These are phyloP conservation scores for Jaculus jaculus DNA, from an alignment of 2,113 vertebrate species.

Conservation along the genomic window DNA sequence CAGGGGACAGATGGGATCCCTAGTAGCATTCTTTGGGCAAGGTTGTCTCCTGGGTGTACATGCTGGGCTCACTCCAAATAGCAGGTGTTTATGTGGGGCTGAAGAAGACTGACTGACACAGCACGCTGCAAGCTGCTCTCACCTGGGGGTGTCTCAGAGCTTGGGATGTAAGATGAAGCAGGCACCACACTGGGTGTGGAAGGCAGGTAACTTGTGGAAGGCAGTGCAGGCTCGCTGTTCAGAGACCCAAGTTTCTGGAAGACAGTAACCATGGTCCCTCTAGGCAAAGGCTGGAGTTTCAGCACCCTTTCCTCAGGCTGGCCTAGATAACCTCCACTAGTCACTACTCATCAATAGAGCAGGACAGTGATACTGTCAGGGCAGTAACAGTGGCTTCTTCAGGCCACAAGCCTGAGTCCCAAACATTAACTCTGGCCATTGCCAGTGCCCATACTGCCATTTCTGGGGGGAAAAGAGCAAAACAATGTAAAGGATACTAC, in stretches of 20 bases:
- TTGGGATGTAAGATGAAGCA: conserved; percentile 95
- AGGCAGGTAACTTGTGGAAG: conserved; percentile 98
- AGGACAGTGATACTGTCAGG: neutral
- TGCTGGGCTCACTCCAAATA: neutral
- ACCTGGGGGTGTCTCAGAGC: conserved; percentile 90
- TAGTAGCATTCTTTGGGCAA: neutral
- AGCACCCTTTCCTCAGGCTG: neutral
- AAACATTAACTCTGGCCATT: neutral
- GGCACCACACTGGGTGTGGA: conserved; percentile 98
- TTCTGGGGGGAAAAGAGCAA: neutral
- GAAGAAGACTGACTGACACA: neutral
- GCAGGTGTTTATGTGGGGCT: neutral
- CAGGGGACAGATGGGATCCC: neutral
- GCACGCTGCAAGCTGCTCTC: conserved; percentile 36
- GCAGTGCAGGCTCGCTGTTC: conserved; percentile 93
- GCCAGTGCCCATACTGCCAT: neutral
- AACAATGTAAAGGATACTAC: accelerated
- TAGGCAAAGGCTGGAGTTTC: neutral
- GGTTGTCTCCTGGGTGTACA: neutral
- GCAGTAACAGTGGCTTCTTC: neutral
- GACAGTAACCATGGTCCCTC: neutral
- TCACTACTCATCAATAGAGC: neutral
- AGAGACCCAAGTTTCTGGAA: conserved; percentile 95
- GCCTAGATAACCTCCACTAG: neutral
- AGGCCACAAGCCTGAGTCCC: neutral